phyloP scores from a whole-genome alignment of 2,797 vertebrate genomes.

The Sebastes steindachneri region DNA sequence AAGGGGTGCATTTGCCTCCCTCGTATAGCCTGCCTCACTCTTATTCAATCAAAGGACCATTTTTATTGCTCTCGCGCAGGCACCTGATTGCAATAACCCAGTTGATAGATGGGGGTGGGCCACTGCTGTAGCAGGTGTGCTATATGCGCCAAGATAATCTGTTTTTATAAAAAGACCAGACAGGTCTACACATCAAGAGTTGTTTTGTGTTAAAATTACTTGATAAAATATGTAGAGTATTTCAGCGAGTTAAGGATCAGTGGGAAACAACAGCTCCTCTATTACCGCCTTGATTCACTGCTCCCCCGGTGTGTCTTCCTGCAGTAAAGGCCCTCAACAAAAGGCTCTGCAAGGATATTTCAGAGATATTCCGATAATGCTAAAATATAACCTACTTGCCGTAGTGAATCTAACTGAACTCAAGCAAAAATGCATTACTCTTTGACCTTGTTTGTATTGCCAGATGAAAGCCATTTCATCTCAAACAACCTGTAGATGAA shows the following conservation, averaged over 20 bases:
- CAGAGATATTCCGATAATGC: slow-evolving; percentile 27
- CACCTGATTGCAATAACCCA: slow-evolving; percentile 78
- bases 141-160: slow-evolving; percentile 66
- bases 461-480: slow-evolving; percentile 59
- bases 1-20: slow-evolving; percentile 69
- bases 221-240: slow-evolving; percentile 76
- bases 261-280: slow-evolving; percentile 28
- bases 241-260: slow-evolving; percentile 52
- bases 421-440: slow-evolving; percentile 48
- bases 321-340: slow-evolving; percentile 1
- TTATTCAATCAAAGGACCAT: slow-evolving; percentile 77
- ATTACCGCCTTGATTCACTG: slow-evolving; percentile 23
- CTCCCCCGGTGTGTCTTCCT: background rate
- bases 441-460: slow-evolving; percentile 69
- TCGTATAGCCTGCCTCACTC: slow-evolving; percentile 57
- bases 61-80: slow-evolving; percentile 62
- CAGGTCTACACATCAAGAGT: slow-evolving; percentile 67
- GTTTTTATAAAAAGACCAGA: slow-evolving; percentile 78
- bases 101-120: slow-evolving; percentile 72
- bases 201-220: slow-evolving; percentile 65
- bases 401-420: slow-evolving; percentile 18
- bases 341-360: slow-evolving; percentile 11
- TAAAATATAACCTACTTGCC: slow-evolving; percentile 27
- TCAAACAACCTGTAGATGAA: slow-evolving; percentile 47
- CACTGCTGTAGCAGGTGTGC: slow-evolving; percentile 67